phyloP scores from a whole-genome alignment of 2,888 invertebrate species.

The Fragum sueziense region DNA sequence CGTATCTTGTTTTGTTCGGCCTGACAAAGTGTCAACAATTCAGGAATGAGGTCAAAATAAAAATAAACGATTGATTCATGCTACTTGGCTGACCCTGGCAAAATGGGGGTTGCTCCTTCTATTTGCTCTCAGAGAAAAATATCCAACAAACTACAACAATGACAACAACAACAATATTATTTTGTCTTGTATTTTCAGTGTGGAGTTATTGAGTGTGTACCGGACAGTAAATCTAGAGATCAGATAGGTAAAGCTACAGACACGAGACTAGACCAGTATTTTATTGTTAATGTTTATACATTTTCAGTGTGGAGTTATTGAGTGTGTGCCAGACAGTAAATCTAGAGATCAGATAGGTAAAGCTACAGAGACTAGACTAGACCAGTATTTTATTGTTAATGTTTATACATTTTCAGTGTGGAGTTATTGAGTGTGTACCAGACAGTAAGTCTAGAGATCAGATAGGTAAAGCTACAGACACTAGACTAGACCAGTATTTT shows the following conservation, averaged over 20 bases:
- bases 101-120: too few species aligned
- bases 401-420: conserved; percentile 86
- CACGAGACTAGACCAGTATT: conserved; percentile 96
- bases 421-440: conserved; percentile 99
- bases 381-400: conserved; percentile 85
- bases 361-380: conserved; percentile 95
- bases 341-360: conserved; percentile 98
- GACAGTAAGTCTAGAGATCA: conserved; percentile 99
- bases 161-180: too few species aligned
- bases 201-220: conserved; percentile 99
- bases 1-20: too few species aligned
- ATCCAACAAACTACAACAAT: too few species aligned
- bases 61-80: too few species aligned
- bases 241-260: conserved; percentile 98
- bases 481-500: conserved; percentile 89
- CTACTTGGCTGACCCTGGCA: too few species aligned
- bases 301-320: conserved; percentile 96
- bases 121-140: too few species aligned
- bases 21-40: too few species aligned
- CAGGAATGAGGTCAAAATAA: too few species aligned
- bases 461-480: conserved; percentile 97
- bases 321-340: conserved; percentile 99
- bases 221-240: conserved; percentile 98
- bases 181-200: too few species aligned
- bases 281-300: too few species aligned